Evolutionary conservation across 2,888 invertebrate genomes (phyloP).

Genomic region (Troides aeacus): DNA sequence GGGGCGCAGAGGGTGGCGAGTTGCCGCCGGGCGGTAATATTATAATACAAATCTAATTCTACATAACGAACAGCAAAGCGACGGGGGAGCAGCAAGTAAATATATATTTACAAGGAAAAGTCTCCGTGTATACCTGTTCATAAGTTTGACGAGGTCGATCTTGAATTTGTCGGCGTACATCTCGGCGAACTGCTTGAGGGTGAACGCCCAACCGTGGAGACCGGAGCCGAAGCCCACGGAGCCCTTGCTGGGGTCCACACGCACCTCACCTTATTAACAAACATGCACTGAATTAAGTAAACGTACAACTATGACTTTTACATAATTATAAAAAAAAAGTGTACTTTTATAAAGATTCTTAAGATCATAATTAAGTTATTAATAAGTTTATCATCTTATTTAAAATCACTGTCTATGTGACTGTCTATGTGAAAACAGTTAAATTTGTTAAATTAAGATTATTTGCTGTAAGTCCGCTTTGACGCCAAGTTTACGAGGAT

Average conservation of each 20-base stretch:
- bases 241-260: conserved; percentile 98
- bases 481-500: conserved; percentile 35
- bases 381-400: conserved; percentile 3
- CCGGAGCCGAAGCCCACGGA: conserved; percentile 99
- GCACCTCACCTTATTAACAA: conserved; percentile 86
- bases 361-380: not conserved
- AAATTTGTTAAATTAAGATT: conserved; percentile 22
- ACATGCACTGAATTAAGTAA: conserved; percentile 3
- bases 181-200: conserved; percentile 99
- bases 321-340: too few species aligned
- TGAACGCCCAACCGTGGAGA: conserved; percentile 99
- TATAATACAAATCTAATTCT: too few species aligned
- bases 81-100: not conserved
- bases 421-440: conserved; percentile 33
- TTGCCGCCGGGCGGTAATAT: too few species aligned
- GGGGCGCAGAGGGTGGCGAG: too few species aligned
- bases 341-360: too few species aligned
- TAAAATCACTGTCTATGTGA: not conserved
- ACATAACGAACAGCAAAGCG: too few species aligned
- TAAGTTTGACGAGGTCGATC: conserved; percentile 97
- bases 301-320: too few species aligned
- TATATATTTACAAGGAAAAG: not conserved
- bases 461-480: conserved; percentile 36
- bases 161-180: conserved; percentile 99
- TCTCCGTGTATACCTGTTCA: conserved; percentile 84